Base-by-base conservation (phyloP, 1,140 invertebrate genomes). In the Reticulitermes speratus region DNA sequence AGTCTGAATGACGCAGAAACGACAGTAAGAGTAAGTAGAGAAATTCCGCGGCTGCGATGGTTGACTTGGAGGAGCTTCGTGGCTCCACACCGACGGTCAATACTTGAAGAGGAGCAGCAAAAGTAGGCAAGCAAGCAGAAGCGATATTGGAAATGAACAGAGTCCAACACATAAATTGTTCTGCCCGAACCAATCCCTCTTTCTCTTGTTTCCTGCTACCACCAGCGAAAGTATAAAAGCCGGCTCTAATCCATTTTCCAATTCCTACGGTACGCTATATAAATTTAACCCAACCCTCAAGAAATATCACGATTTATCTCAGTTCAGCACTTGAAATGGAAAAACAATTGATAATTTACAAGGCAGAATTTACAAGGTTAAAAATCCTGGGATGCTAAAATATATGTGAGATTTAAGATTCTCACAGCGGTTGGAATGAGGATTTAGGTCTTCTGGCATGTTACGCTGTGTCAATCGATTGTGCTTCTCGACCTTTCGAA, bases 91-190 rank as follows among this genome's bases (percentile, higher is more conserved):
- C 25, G 65, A 16, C 25, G 65, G 25, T 75, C 65, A 75, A 75
- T 75, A 75, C 65, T 75, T 25, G 9, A 14, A 75, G 65, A 30
- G 14, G n/a, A 55, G 19, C 52, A 55, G 0, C 3, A 21, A 5
- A 55, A 21, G 38, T 38, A 38, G 19, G 52, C 19, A 55, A 75
- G 65, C 65, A 75, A 14, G 65, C 65, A 75, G 65, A 75, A 75
- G 65, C 25, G 65, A 75, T 75, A 75, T 75, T 25, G 65, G 65
- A 75, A 75, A 75, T 75, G 65, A 75, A 75, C 65, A 75, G n/a
- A 30, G 65, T 30, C 65, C 25, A 75, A 75, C 65, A 75, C 65
- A 75, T 75, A 75, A 75, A 75, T 75, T 75, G 25, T 75, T 75
- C 65, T 30, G 5, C n/a, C 65, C 65, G 6, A 75, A 75, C 25